Evolutionary conservation across 1,140 invertebrate species (phyloP).

Genomic region (Adelges cooleyi): DNA sequence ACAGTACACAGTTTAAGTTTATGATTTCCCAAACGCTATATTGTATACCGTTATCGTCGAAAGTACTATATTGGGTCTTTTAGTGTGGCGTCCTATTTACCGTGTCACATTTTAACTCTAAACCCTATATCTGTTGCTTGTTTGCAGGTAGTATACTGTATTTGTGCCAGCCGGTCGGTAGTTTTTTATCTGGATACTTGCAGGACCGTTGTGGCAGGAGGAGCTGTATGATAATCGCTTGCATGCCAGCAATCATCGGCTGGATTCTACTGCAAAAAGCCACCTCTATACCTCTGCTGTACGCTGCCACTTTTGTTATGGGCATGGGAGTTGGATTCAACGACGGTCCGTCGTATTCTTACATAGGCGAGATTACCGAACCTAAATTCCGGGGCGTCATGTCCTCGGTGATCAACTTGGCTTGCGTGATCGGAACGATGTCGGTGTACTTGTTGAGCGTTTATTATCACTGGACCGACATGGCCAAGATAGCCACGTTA

Average conservation of each 20-base stretch:
- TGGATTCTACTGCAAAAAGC: slow-evolving; percentile 31
- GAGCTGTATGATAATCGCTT: slow-evolving; percentile 32
- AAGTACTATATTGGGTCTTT: too few species aligned
- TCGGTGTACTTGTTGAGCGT: neutral
- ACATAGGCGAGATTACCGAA: slow-evolving; percentile 44
- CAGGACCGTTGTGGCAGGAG: slow-evolving; percentile 33
- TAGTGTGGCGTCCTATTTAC: too few species aligned
- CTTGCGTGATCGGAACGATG: neutral
- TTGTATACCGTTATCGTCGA: too few species aligned
- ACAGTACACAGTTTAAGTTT: too few species aligned
- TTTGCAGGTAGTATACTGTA: slow-evolving; percentile 35
- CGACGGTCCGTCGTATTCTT: slow-evolving; percentile 41
- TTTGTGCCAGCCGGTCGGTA: slow-evolving; percentile 34
- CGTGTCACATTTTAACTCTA: too few species aligned
- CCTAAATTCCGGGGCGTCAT: slow-evolving; percentile 23
- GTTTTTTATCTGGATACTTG: slow-evolving; percentile 34
- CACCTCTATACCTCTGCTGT: slow-evolving; percentile 24
- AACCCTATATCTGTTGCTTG: too few species aligned
- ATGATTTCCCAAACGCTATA: too few species aligned
- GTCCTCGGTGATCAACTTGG: slow-evolving; percentile 6
- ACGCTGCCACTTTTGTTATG: slow-evolving; percentile 28
- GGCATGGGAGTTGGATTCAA: slow-evolving; percentile 41
- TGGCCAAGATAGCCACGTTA: slow-evolving; percentile 5
- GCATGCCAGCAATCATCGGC: slow-evolving; percentile 30
- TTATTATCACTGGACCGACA: slow-evolving; percentile 22